Conservation (phyloP, 2,888 invertebrate species). For the Sinohyriopsis cumingii region DNA sequence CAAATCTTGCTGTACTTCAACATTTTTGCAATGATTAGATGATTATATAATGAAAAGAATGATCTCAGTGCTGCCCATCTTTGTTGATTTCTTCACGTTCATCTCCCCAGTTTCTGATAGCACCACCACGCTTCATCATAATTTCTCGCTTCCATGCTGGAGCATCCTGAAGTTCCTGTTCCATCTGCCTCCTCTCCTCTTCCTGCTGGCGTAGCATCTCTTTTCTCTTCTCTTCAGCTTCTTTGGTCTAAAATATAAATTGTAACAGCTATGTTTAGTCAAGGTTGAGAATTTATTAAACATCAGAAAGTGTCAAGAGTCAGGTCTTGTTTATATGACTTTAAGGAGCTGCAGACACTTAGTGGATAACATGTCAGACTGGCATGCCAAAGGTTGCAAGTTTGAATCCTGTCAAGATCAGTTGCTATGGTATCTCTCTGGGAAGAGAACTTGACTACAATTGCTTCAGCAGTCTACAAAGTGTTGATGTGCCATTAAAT, state of each 20-base stretch:
- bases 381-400: too few relatives aligned
- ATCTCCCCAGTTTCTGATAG: constrained; percentile 48
- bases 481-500: too few relatives aligned
- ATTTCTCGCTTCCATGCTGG: constrained; percentile 62
- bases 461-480: too few relatives aligned
- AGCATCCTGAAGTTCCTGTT: constrained; percentile 50
- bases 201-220: constrained; percentile 28
- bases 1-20: too few relatives aligned
- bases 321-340: too few relatives aligned
- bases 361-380: too few relatives aligned
- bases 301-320: neutral
- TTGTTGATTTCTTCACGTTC: constrained; percentile 45
- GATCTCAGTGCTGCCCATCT: constrained; percentile 18
- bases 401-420: too few relatives aligned
- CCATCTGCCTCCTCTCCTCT: constrained; percentile 31
- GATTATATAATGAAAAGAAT: too few relatives aligned
- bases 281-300: neutral
- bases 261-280: neutral
- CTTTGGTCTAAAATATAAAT: constrained; percentile 18
- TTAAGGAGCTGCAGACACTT: too few relatives aligned
- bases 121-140: constrained; percentile 51
- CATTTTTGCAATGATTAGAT: too few relatives aligned
- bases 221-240: constrained; percentile 27
- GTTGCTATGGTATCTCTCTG: too few relatives aligned
- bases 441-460: too few relatives aligned